Evolutionary conservation across 2,797 vertebrate genomes (phyloP).

Genomic region (Pseudochaenichthys georgianus): DNA sequence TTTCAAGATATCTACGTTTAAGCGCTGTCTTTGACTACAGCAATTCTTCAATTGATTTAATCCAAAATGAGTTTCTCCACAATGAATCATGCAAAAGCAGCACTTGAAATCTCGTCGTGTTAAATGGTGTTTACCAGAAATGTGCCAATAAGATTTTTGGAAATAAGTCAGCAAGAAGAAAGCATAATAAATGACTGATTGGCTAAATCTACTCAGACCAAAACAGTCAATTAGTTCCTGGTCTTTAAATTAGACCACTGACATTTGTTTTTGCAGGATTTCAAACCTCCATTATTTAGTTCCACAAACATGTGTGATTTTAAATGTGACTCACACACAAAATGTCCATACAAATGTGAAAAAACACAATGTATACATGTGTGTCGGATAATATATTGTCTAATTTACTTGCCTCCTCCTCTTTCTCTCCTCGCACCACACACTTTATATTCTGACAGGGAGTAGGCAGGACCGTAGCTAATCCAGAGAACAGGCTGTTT

Average conservation of each 20-base stretch:
- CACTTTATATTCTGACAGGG: constrained; percentile 69
- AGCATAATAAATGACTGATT: no score
- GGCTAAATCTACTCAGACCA: no score
- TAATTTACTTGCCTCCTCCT: constrained; percentile 7
- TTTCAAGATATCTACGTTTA: neutral
- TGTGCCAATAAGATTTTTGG: no score
- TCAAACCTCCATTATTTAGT: neutral
- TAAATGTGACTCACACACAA: neutral
- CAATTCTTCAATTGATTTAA: no score
- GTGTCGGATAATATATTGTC: constrained; percentile 32
- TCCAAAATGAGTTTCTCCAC: no score
- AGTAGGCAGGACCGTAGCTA: constrained; percentile 76
- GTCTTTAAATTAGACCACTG: no score
- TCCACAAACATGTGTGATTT: neutral
- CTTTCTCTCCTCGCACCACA: constrained; percentile 41
- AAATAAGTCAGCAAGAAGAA: no score
- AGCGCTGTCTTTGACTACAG: no score
- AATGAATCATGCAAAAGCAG: no score
- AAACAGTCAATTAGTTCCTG: no score
- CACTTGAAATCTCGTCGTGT: no score
- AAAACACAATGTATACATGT: neutral
- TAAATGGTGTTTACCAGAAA: no score
- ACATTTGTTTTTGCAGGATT: neutral
- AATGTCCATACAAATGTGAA: neutral
- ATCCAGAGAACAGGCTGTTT: constrained; percentile 81